A percentile compares a stretch with the other conserved stretches of the same genome.
Conservation (phyloP, 2,113 vertebrate genomes). For the Corvus moneduloides region DNA sequence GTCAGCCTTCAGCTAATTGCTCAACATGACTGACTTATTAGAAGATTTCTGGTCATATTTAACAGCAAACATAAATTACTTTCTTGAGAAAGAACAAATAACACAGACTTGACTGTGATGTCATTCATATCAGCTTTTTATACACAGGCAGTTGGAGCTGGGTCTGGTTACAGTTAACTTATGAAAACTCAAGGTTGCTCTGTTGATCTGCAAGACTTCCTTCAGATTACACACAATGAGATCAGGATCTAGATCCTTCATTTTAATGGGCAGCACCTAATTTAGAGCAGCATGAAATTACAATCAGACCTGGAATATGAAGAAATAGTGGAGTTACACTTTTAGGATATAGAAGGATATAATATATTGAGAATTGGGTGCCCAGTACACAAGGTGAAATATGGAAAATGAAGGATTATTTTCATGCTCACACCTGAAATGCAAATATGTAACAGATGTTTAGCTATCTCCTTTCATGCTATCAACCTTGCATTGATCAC, state of each 20-base stretch:
- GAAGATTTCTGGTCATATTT: neutral
- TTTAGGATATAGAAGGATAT: neutral
- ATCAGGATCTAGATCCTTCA: neutral
- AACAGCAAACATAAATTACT: neutral
- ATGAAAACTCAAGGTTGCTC: neutral
- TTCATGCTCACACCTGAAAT: constrained; percentile 3
- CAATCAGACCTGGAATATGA: neutral
- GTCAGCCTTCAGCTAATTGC: neutral
- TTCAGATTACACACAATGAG: neutral
- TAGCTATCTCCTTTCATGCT: neutral
- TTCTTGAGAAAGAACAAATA: neutral
- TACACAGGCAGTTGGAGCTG: neutral
- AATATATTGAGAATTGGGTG: neutral
- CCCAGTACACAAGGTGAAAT: neutral
- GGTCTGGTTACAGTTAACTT: neutral
- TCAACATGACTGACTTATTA: neutral
- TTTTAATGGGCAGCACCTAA: neutral
- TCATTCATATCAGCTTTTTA: neutral
- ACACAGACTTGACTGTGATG: neutral
- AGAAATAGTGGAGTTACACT: neutral
- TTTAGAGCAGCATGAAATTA: neutral
- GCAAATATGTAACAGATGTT: constrained; percentile 10
- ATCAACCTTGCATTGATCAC: neutral
- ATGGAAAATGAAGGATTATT: constrained; percentile 28
- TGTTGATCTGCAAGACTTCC: neutral